Evolutionary conservation across 2,113 vertebrate species (phyloP).

Genomic region (Acanthisitta chloris): DNA sequence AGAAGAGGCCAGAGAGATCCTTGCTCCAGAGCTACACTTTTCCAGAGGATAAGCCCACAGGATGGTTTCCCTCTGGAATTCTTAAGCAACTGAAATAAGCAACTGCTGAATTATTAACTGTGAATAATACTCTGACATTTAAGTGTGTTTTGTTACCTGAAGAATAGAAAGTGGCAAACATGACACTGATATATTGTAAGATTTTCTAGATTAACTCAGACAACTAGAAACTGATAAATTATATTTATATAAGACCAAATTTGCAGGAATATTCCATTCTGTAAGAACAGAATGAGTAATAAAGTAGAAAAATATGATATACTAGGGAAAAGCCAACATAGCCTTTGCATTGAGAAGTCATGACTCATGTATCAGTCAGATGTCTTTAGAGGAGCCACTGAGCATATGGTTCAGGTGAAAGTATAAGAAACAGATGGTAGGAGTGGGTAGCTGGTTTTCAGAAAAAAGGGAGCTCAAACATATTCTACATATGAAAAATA

Average conservation of each 20-base stretch:
- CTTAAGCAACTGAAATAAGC: neutral
- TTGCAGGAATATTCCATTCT: neutral
- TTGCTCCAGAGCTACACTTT: neutral
- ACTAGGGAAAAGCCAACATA: neutral
- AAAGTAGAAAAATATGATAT: neutral
- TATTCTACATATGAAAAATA: neutral
- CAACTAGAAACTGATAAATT: neutral
- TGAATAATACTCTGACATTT: neutral
- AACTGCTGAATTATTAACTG: neutral
- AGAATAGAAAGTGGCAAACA: neutral
- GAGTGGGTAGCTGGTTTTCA: neutral
- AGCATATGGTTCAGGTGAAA: conserved; percentile 4
- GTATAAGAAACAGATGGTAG: neutral
- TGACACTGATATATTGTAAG: neutral
- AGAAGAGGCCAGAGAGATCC: neutral
- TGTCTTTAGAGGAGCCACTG: neutral
- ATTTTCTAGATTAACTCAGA: neutral
- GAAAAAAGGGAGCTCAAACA: neutral
- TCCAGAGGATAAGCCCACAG: neutral
- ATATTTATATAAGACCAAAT: neutral
- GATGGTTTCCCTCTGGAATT: neutral
- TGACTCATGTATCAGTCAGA: neutral
- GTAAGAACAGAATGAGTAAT: neutral
- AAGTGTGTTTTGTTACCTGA: neutral
- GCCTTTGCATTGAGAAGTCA: neutral